Base-by-base conservation (phyloP, 2,113 vertebrate species). In the Macquaria ambigua region DNA sequence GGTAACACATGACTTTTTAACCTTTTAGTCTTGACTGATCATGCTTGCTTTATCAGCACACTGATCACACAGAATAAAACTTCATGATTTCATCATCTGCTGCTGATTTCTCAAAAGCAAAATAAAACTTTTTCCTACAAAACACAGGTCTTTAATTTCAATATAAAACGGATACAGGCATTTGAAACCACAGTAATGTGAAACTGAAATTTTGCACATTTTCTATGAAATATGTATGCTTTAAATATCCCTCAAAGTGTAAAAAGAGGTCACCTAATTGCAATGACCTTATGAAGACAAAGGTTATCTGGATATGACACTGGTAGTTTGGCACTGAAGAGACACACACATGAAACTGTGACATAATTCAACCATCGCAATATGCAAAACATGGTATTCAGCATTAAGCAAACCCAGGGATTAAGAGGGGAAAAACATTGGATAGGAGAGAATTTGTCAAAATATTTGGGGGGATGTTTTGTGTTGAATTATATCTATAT, bases 1-100 rank as follows among this genome's bases (percentile, higher is more conserved):
- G 96, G 98, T 99, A 87, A 90, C 1, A 7, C 5, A 12, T 55
- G 21, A 87, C 69, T 71, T 52, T 70, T 70, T 62, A 14, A 52
- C 50, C 53, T 74, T 79, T 79, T 14, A 14, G 11, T 23, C 39
- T 39, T 23, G 21, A 16, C 20, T 3, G 1, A 46, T 70, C 28
- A 34, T 11, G 18, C 62, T 28, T 39, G 2, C 52, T n/a, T 31
- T 43, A 41, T 55, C 3, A 14, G 34, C 6, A 8, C 50, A 55
- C n/a, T 48, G 72, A 61, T 20, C 2, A 2, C 34, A 34, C 34
- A 34, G 34, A 34, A 34, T 34, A 34, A 34, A 34, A 34, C 34
- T 34, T 31, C 1, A 31, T 2, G 28, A 62, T 10, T 8, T 52
- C 11, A 7, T 21, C 1, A 62, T 23, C 55, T 78, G 4, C 16